Base-by-base conservation (phyloP, 30 jellyfish, hydroid and myxozoan species). In the Aurelia coerulea region DNA sequence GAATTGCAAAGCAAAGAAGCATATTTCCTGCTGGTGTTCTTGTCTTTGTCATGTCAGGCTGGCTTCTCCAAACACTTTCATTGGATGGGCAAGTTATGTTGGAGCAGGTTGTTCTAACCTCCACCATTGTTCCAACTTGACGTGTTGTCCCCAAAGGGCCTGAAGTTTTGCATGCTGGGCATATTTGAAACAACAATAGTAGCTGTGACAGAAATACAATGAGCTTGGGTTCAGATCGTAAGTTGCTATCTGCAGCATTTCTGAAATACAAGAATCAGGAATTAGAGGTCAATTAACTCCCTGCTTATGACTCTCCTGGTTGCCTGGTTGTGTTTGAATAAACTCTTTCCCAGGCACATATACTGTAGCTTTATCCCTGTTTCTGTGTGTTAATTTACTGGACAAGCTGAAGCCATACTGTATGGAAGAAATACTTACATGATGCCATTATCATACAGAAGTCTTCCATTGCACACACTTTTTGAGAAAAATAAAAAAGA, bases 11-110 rank as follows among this genome's bases (percentile, higher is more conserved):
- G 18, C 76, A 53, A 49, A 81, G 86, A 4, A 81, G 68, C 64
- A 81, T 2, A 46, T 81, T 81, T 35, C 91, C 86, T 18, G 91
- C 91, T 3, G 91, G 91, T 35, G 42, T 67, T 52, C 76, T 68
- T 29, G 75, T 66, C 42, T 60, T 60, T 10, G 75, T 12, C 46
- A 81, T 37, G 60, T 52, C 56, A 41, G 87, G 91, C 60, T 81
- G 91, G 64, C 85, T 81, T 50, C 66, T 34, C 91, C 91, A 81
- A 34, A 70, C 16, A 46, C 50, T 12, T 54, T 66, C 79, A 18
- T 59, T 32, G 16, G 68, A 52, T 33, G 53, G 68, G 68, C 91
- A 81, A n/a, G 76, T 52, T 34, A 37, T 37, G 90, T 49, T 79
- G 70, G 62, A 29, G 64, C 88, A 77, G 63, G 32, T 74, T 81